Evolutionary conservation across 2,113 vertebrate species (phyloP).

Genomic region (Apeltes quadracus): DNA sequence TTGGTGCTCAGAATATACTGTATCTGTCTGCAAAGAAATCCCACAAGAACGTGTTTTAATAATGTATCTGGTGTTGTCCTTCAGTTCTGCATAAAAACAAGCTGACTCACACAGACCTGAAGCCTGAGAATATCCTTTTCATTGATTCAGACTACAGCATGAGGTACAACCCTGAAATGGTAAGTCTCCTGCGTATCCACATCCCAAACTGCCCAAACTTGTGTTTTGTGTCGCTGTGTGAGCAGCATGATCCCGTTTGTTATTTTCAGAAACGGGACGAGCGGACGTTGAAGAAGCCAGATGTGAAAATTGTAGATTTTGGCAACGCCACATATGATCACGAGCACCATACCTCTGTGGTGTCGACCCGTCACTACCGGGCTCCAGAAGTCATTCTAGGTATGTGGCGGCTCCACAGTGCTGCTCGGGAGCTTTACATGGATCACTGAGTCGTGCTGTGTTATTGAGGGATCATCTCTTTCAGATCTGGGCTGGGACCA

Average conservation of each 20-base stretch:
- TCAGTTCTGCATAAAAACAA: conserved; percentile 95
- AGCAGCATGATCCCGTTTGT: not conserved
- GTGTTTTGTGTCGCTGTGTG: not conserved
- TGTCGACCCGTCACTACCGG: conserved; percentile 95
- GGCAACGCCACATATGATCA: conserved; percentile 96
- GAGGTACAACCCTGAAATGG: conserved; percentile 90
- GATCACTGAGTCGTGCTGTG: not conserved
- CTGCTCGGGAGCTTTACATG: accelerated
- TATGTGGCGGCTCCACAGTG: conserved; percentile 58
- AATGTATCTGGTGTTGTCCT: conserved; percentile 41
- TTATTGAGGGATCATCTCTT: not conserved
- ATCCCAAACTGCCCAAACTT: not conserved
- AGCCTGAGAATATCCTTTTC: conserved; percentile 98
- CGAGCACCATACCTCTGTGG: conserved; percentile 95
- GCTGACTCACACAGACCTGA: conserved; percentile 96
- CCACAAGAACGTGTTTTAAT: not conserved
- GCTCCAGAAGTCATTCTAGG: conserved; percentile 97
- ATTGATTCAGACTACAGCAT: conserved; percentile 91
- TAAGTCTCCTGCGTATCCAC: conserved; percentile 64
- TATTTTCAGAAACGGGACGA: conserved; percentile 89
- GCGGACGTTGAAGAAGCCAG: conserved; percentile 88
- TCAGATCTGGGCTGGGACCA: conserved; percentile 94
- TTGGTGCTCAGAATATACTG: too few relatives aligned
- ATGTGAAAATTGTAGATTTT: conserved; percentile 95
- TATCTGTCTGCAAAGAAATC: too few relatives aligned